Evolutionary conservation across 2,797 vertebrate genomes (phyloP).

Genomic region (Thunnus albacares): DNA sequence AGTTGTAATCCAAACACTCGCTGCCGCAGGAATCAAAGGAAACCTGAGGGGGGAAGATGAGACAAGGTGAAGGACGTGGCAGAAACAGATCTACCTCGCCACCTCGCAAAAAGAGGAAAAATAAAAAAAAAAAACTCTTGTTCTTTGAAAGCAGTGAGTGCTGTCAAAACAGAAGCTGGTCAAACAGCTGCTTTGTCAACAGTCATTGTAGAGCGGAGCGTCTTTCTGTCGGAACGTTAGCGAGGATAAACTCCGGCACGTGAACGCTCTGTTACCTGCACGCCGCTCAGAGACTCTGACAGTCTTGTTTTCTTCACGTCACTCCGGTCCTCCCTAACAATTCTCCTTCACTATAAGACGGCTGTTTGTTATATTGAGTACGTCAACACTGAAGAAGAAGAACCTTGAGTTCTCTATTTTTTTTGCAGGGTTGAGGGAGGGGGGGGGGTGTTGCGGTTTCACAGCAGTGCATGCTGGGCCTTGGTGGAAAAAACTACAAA

Average conservation of each 20-base stretch:
- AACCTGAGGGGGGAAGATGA: constrained; percentile 31
- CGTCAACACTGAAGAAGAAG: constrained; percentile 25
- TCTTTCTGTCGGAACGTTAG: constrained; percentile 55
- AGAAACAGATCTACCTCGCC: constrained; percentile 20
- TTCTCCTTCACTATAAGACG: constrained; percentile 26
- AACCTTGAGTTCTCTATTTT: constrained; percentile 27
- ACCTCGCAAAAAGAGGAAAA: background rate
- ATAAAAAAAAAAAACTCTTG: background rate
- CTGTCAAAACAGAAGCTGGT: constrained; percentile 62
- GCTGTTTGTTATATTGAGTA: constrained; percentile 29
- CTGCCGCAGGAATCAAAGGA: constrained; percentile 60
- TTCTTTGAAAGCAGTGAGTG: constrained; percentile 52
- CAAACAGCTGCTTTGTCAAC: constrained; percentile 69
- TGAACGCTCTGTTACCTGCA: background rate
- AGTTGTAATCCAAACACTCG: constrained; percentile 35
- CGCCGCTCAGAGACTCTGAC: constrained; percentile 39
- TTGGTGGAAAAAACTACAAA: background rate
- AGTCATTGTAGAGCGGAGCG: constrained; percentile 37
- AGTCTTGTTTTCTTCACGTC: constrained; percentile 31
- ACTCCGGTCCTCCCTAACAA: constrained; percentile 4
- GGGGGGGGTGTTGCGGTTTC: background rate
- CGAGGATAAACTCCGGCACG: constrained; percentile 8
- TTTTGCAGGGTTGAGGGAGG: background rate
- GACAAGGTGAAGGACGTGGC: constrained; percentile 65
- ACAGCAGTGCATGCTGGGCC: constrained; percentile 32